These are phyloP conservation scores for Meteorus cinctellus DNA, from an alignment of 2,888 invertebrate genomes.

Conservation along the genomic window DNA sequence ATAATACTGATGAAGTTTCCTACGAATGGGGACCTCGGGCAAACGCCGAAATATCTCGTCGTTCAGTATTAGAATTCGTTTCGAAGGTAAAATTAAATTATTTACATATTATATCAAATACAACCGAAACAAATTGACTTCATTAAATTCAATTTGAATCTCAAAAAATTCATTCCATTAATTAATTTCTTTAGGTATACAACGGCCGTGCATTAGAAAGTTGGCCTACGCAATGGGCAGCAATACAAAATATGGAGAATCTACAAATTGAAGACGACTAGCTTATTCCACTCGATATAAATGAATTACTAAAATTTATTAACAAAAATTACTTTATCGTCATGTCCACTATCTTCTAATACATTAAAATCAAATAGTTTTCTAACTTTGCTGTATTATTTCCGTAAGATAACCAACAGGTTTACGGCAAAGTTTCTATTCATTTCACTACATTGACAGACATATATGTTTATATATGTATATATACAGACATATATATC, in stretches of 20 bases:
- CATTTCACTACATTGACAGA: background rate
- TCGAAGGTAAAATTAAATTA: constrained; percentile 13
- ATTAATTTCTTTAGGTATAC: background rate
- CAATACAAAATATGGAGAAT: background rate
- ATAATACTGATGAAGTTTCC: background rate
- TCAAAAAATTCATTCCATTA: background rate
- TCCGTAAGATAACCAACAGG: no score
- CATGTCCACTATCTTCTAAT: no score
- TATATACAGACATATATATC: background rate
- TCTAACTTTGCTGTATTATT: no score
- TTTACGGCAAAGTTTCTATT: background rate
- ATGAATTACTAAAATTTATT: background rate
- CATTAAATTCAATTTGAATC: background rate
- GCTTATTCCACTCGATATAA: background rate
- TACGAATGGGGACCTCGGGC: constrained; percentile 33
- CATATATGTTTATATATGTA: background rate
- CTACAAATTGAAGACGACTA: background rate
- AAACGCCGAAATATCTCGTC: constrained; percentile 9
- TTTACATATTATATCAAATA: background rate
- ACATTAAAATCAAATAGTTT: no score
- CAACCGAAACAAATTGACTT: background rate
- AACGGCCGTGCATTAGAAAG: background rate
- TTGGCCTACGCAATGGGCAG: background rate
- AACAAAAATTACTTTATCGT: no score
- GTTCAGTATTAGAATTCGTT: constrained; percentile 16